Conservation (phyloP, 1,140 invertebrate genomes). For the Neodiprion pinetum region DNA sequence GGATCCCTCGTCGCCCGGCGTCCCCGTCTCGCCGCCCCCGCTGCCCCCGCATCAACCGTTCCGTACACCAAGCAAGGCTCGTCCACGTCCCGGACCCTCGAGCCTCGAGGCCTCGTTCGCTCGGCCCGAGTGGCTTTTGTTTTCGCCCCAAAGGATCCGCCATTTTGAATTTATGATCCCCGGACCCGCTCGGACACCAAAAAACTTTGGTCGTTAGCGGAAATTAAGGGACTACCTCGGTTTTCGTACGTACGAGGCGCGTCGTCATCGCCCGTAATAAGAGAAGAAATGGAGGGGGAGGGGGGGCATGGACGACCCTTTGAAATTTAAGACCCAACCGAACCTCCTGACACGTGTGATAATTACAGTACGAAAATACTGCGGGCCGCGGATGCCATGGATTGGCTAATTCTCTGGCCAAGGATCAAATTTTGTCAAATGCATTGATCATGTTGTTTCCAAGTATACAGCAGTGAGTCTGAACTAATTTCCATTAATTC, state of each 20-base stretch:
- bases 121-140: conserved; percentile 57
- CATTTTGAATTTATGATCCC: conserved; percentile 64
- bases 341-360: no score
- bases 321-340: no score
- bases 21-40: conserved; percentile 16
- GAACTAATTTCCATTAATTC: no score
- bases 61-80: conserved; percentile 28
- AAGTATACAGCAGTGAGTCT: no score
- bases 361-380: no score
- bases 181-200: conserved; percentile 54
- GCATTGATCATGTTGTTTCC: no score
- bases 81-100: conserved; percentile 24
- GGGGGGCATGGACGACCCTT: no score
- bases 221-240: conserved; percentile 45
- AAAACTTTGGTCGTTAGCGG: conserved; percentile 61
- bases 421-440: no score
- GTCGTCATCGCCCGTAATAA: conserved; percentile 12
- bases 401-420: no score
- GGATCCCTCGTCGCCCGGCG: background rate
- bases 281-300: background rate
- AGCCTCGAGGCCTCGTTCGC: conserved; percentile 19
- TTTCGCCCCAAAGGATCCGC: conserved; percentile 57
- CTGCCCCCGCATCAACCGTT: conserved; percentile 38
- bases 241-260: conserved; percentile 8
- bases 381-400: no score